phyloP scores from a whole-genome alignment of 2,797 vertebrate genomes.

The Cuniculus paca region DNA sequence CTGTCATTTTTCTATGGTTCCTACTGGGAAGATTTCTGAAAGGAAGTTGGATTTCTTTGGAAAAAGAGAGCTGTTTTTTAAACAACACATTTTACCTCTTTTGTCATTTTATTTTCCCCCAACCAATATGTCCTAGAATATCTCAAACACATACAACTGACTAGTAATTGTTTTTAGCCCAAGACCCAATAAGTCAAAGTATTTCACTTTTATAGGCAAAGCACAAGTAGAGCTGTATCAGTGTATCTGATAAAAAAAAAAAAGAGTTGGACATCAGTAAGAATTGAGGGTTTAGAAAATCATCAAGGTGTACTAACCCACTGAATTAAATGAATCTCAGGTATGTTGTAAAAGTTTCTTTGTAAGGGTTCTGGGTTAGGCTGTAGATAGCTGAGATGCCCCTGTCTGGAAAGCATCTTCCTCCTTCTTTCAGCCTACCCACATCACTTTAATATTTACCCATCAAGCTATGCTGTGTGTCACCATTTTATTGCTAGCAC shows the following conservation, averaged over 20 bases:
- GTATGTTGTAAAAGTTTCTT: background rate
- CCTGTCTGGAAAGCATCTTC: background rate
- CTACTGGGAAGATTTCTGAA: constrained; percentile 79
- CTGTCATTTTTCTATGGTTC: constrained; percentile 83
- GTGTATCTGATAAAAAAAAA: background rate
- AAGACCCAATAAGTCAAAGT: constrained; percentile 2
- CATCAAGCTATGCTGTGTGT: background rate
- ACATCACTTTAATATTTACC: background rate
- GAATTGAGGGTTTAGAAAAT: background rate
- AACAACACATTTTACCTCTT: background rate
- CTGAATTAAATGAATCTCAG: background rate
- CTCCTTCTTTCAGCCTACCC: background rate
- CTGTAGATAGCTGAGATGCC: background rate
- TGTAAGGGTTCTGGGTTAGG: background rate
- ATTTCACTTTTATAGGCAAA: constrained; percentile 38
- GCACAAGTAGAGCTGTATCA: background rate
- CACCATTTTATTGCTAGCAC: background rate
- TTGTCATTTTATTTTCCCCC: constrained; percentile 29
- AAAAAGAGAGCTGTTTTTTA: constrained; percentile 69
- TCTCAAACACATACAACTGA: constrained; percentile 67
- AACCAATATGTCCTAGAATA: constrained; percentile 37
- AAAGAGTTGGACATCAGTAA: background rate
- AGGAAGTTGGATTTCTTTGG: constrained; percentile 71
- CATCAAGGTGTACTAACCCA: background rate
- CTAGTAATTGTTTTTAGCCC: background rate